Base-by-base conservation (phyloP, 1,140 invertebrate genomes). In the Atta texana region DNA sequence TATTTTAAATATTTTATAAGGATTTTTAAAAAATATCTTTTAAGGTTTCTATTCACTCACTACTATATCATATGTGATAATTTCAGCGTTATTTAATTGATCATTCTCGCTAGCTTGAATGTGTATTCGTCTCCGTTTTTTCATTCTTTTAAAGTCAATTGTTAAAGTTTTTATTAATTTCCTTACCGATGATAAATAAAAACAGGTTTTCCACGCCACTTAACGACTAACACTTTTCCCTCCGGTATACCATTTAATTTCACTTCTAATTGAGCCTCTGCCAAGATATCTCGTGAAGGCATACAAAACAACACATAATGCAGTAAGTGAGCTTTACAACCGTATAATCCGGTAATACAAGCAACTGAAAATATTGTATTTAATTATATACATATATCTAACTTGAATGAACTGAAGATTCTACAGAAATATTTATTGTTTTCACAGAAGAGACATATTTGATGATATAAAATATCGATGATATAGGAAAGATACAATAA, bases 101-200 rank as follows among this genome's bases (percentile, higher is more conserved):
- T 44, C 2, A 10, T 44, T 44, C 39, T 44, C 8, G 39, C 0
- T 44, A 44, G 8, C 39, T 44, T 44, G 39, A 24, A 10, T 44
- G 39, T 18, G 18, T 14, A 16, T 34, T 5, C 1, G 14, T 16
- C 24, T 28, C 14, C 10, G 14, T 6, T 76, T 61, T 76, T 1
- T 6, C 2, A 0, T 61, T 34, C 0, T 34, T 34, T 34, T 34
- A 34, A 34, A 34, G 31, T 2, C 5, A 55, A 39, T 24, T 57
- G 28, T 85, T 71, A 49, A 63, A 3, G 5, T 68, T 28, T 21
- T 39, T 28, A 16, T 10, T 44, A 21, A 0, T 90, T 88, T 69
- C 75, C 34, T 75, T 91, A 93, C 92, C 93, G 91, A 81, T 93
- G 92, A 31, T 91, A 93, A 16, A 94, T 63, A 63, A 94, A 93